These are phyloP conservation scores for Cantharis rufa DNA, from an alignment of 2,888 invertebrate species.

Conservation along the genomic window DNA sequence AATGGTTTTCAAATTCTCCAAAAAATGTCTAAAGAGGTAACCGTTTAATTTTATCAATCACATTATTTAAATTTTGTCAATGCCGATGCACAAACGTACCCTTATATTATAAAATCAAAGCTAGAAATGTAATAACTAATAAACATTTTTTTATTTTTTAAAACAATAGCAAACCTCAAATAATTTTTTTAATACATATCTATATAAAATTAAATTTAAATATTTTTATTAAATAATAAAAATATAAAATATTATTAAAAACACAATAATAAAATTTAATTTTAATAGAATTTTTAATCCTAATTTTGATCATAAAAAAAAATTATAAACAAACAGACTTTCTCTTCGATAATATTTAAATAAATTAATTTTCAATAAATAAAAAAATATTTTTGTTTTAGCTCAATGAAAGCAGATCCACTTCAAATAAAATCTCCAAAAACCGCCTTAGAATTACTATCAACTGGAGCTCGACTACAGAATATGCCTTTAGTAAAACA, in stretches of 20 bases:
- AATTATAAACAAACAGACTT: no score
- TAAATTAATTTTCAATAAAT: not conserved
- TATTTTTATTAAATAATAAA: no score
- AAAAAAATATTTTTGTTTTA: constrained; percentile 35
- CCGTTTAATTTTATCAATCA: not conserved
- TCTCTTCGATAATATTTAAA: no score
- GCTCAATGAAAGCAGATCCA: constrained; percentile 50
- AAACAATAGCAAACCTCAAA: no score
- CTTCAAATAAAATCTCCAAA: constrained; percentile 47
- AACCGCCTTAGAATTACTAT: constrained; percentile 71
- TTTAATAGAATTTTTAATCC: no score
- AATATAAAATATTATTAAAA: no score
- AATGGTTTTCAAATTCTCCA: not conserved
- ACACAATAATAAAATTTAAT: no score
- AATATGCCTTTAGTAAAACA: constrained; percentile 70
- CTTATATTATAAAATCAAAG: not conserved
- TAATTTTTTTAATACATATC: no score
- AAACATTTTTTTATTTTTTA: no score
- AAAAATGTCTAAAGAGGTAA: not conserved
- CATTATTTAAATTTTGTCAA: not conserved
- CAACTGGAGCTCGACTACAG: constrained; percentile 75
- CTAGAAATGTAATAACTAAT: no score
- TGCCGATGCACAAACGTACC: not conserved
- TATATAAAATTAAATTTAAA: no score
- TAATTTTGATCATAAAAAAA: no score